Conservation (phyloP, 2,113 vertebrate genomes). For the Brachypteracias leptosomus region DNA sequence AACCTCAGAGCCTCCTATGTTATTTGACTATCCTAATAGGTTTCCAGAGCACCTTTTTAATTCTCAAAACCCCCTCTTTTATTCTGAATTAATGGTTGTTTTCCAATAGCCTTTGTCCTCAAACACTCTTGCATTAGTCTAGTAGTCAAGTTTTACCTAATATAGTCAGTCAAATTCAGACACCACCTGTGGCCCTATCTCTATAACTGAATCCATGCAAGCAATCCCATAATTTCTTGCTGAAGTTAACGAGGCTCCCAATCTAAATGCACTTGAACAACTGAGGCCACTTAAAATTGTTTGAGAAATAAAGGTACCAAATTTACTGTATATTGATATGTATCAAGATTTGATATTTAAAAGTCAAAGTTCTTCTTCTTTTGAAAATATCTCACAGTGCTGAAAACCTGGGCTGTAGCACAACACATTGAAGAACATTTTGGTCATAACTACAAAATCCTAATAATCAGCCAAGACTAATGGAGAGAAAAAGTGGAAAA, state of each 20-base stretch:
- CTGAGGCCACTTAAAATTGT: background rate
- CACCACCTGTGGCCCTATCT: background rate
- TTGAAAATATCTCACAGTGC: background rate
- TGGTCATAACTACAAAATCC: background rate
- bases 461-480: background rate
- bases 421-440: background rate
- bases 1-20: background rate
- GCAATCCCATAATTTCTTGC: background rate
- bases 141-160: background rate
- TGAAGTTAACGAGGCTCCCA: background rate
- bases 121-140: background rate
- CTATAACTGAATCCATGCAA: background rate
- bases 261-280: background rate
- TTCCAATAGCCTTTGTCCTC: background rate
- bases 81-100: background rate
- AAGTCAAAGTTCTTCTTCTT: background rate
- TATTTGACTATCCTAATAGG: background rate
- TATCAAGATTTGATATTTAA: background rate
- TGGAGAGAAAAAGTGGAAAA: background rate
- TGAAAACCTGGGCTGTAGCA: background rate
- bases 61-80: background rate
- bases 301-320: background rate
- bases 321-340: background rate
- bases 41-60: background rate
- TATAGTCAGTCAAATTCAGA: background rate